Evolutionary conservation across 2,113 vertebrate species (phyloP).

Genomic region (Syngnathus typhle): DNA sequence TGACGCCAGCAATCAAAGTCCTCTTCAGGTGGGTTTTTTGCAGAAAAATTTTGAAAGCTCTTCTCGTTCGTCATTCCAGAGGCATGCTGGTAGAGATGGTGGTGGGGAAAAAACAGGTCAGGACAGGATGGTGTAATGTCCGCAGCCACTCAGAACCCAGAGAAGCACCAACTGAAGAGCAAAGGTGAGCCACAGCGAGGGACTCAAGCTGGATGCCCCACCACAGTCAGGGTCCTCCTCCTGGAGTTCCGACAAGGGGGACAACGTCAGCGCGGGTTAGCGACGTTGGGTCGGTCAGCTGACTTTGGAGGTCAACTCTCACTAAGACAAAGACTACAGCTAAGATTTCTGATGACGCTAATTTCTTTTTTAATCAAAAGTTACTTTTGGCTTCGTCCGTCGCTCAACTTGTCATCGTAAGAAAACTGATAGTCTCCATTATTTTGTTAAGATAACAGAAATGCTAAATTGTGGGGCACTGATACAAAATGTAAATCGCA

Average conservation of each 20-base stretch:
- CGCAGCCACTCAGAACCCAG: slow-evolving; percentile 81
- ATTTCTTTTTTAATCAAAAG: neutral
- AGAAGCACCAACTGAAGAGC: slow-evolving; percentile 80
- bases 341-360: neutral
- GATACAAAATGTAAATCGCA: neutral
- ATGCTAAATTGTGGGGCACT: neutral
- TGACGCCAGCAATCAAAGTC: slow-evolving; percentile 19
- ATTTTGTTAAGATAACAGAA: neutral
- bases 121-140: slow-evolving; percentile 68
- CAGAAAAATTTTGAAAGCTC: neutral
- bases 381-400: neutral
- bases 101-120: slow-evolving; percentile 68
- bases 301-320: neutral
- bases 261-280: neutral
- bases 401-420: neutral
- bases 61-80: slow-evolving; percentile 27
- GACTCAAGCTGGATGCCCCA: slow-evolving; percentile 80
- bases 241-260: slow-evolving; percentile 60
- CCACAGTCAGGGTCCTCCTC: slow-evolving; percentile 87
- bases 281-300: neutral
- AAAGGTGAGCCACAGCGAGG: slow-evolving; percentile 78
- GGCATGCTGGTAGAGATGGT: slow-evolving; percentile 47
- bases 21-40: slow-evolving; percentile 34
- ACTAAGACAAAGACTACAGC: neutral
- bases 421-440: too few species aligned